Evolutionary conservation across 2,113 vertebrate species (phyloP), one percentile per base, ranked within the genome.

Genomic region (Paedocypris sp.): DNA sequence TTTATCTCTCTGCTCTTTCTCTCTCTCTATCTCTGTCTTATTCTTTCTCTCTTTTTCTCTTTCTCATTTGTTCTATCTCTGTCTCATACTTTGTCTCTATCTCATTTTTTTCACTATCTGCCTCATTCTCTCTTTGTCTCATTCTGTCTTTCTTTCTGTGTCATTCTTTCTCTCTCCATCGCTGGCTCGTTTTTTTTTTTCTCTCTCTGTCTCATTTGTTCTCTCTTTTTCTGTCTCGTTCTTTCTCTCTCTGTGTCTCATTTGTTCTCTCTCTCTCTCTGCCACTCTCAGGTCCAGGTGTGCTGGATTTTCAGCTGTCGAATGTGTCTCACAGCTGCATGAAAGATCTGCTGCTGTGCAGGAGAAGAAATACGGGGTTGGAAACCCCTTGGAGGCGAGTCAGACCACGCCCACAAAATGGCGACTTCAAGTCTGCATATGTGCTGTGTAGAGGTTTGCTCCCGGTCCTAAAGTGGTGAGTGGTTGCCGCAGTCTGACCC

Each of bases 311-410:
- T 12, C 84, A 87, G 23, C 87, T 92, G 1, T 83, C 90, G 38
- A 87, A 90, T 39, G 78, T 93, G 3, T 84, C 85, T 62, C 94
- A 98, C 76, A 87, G 73, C 60, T 98, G 94, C 72, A 83, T 87
- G 67, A 73, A 75, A 32, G 89, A 97, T 73, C 66, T 87, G 59
- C 75, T 98, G 63, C 74, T 98, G 2, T 91, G 91, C 51, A 82
- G 89, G 65, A 79, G 79, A 19, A 90, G 84, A 41, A 76, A n/a
- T n/a, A 38, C 15, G 36, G 78, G 0, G 81, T 82, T 61, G 83
- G n/a, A 86, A 63, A 80, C 82, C 36, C 75, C 74, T 8, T 98
- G 94, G 94, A 92, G 89, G 70, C 86, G 89, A 70, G 89, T 98
- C 69, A 84, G 94, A 47, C 83, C 72, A 10, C 82, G 90, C 23